These are phyloP conservation scores for Holocentrus rufus DNA, from an alignment of 2,797 vertebrate genomes.

Conservation along the genomic window DNA sequence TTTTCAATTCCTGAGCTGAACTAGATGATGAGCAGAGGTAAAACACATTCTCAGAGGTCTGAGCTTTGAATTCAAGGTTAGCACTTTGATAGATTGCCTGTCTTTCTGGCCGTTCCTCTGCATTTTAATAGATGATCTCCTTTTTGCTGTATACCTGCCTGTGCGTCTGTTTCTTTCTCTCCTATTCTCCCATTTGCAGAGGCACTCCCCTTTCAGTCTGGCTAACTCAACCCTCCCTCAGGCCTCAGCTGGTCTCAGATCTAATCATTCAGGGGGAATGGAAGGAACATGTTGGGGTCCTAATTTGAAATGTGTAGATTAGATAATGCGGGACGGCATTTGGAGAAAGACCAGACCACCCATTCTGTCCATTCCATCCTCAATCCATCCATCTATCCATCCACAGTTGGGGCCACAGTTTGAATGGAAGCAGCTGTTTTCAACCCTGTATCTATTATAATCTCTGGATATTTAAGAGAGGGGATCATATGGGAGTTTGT, in stretches of 20 bases:
- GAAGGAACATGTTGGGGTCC: slow-evolving; percentile 11
- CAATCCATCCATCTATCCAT: not conserved
- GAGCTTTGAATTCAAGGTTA: not conserved
- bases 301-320: slow-evolving; percentile 53
- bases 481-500: slow-evolving; percentile 13
- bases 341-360: slow-evolving; percentile 43
- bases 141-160: not conserved
- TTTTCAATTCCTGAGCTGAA: not conserved
- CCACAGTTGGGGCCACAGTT: not conserved
- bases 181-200: not conserved
- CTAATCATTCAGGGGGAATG: slow-evolving; percentile 34
- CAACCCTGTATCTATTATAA: slow-evolving; percentile 16
- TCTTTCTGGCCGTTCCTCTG: not conserved
- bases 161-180: not conserved
- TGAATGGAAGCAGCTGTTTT: slow-evolving; percentile 48
- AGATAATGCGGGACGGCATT: slow-evolving; percentile 31
- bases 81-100: not conserved
- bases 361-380: not conserved
- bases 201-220: slow-evolving; percentile 4
- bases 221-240: not conserved
- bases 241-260: slow-evolving; percentile 51
- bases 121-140: too few relatives aligned
- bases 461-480: not conserved
- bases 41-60: not conserved
- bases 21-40: not conserved